Base-by-base conservation (phyloP, 2,113 vertebrate genomes). In the Lepus americanus region DNA sequence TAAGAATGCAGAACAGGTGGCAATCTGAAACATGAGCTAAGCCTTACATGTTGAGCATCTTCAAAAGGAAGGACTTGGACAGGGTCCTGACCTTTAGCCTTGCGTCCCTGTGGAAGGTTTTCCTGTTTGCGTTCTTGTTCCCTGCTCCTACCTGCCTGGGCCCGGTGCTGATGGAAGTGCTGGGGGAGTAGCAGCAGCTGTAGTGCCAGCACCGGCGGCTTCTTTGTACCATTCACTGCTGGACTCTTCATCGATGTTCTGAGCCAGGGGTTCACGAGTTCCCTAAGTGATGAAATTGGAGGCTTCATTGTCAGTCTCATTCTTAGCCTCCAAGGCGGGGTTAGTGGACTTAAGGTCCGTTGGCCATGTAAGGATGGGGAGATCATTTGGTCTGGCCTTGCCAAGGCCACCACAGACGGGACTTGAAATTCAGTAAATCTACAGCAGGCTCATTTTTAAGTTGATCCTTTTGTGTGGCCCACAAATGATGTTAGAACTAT, bases 21-120 rank as follows among this genome's bases (percentile, higher is more conserved):
- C 70, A 63, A 55, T 77, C 29, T 85, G 76, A 93, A 93, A 89
- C 12, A 25, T 79, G n/a, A 67, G 44, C 39, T 25, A 76, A 27
- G 17, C 66, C 67, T 90, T 76, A 83, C 25, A n/a, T 55, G 63
- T 95, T 79, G 66, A 72, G 53, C 61, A 36, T 51, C 51, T 87
- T 94, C 72, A 17, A 59, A 83, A 69, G 39, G 17, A 20, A 74
- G 29, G n/a, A 53, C 55, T 81, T 49, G 27, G 79, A 72, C 70
- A 36, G 25, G 87, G 3, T 80, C 59, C 20, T 2, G 0, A 36
- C 33, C 7, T 95, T 87, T n/a, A 55, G 39, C 31, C 1, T 49
- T 63, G 17, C 19, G 36, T 94, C 29, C 6, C 11, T 51, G 13
- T 70, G 1, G 55, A 53, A 13, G 61, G 29, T 33, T 85, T 72